phyloP scores from a whole-genome alignment of 2,797 vertebrate genomes.

The Tolypeutes matacus region DNA sequence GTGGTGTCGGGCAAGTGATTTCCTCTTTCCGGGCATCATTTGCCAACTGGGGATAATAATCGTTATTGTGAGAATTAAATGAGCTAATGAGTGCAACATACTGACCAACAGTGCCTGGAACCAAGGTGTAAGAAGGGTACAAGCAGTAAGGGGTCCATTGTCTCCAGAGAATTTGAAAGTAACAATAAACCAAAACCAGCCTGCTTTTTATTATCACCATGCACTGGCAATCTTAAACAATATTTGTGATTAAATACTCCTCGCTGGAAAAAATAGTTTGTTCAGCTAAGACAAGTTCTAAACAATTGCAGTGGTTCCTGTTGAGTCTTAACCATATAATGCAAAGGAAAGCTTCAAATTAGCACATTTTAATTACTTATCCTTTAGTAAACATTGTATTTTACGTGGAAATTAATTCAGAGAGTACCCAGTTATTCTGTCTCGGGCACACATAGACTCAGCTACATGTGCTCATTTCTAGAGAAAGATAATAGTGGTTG shows the following conservation, averaged over 20 bases:
- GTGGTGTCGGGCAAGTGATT: background rate
- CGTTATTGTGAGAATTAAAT: background rate
- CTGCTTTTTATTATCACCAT: background rate
- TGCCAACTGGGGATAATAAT: background rate
- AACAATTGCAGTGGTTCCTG: background rate
- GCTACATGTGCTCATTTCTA: background rate
- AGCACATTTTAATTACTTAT: background rate
- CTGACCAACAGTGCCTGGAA: background rate
- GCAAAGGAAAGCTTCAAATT: background rate
- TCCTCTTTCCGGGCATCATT: background rate
- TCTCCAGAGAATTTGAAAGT: background rate
- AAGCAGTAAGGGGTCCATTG: background rate
- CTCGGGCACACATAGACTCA: background rate
- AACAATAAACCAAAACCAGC: background rate
- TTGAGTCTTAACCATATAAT: background rate
- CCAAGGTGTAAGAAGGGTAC: background rate
- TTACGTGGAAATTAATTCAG: background rate
- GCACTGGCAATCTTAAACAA: background rate
- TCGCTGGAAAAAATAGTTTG: background rate
- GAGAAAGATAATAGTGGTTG: background rate
- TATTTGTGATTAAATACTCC: background rate
- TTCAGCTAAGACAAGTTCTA: background rate
- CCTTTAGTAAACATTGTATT: constrained; percentile 40
- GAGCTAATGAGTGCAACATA: background rate
- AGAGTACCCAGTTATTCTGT: background rate